A percentile compares a stretch with the other conserved stretches of the same genome.
Conservation (phyloP, 2,797 vertebrate genomes). For the Cyprinodon diabolis region DNA sequence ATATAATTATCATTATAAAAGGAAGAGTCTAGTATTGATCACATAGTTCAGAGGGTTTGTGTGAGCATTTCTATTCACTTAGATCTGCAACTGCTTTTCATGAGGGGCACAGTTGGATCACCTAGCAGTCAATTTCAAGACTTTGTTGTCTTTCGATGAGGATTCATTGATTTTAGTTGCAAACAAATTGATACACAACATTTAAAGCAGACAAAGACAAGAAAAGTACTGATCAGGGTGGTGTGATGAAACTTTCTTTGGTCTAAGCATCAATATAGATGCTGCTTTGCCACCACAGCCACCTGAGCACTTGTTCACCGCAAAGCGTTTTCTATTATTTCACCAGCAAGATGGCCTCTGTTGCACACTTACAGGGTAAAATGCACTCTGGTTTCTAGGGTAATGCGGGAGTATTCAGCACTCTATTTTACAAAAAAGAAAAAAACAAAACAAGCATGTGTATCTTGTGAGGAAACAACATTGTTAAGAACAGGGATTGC, state of each 20-base stretch:
- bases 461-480: too few relatives aligned
- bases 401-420: not conserved
- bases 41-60: not conserved
- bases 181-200: not conserved
- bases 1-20: constrained; percentile 17
- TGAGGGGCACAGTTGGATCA: not conserved
- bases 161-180: not conserved
- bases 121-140: not conserved
- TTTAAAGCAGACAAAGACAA: not conserved
- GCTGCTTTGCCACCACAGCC: not conserved
- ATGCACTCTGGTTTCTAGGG: not conserved
- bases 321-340: not conserved
- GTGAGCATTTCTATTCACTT: not conserved
- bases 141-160: not conserved
- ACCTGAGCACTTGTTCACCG: not conserved
- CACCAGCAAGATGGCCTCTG: not conserved
- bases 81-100: not conserved
- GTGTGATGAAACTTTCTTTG: constrained; percentile 1
- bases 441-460: too few relatives aligned
- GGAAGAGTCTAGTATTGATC: constrained; percentile 2
- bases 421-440: too few relatives aligned
- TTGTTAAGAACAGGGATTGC: too few relatives aligned
- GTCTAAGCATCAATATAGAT: not conserved
- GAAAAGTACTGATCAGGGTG: not conserved
- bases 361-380: not conserved